phyloP scores from a whole-genome alignment of 1,140 invertebrate species.

The Drosophila punjabiensis region DNA sequence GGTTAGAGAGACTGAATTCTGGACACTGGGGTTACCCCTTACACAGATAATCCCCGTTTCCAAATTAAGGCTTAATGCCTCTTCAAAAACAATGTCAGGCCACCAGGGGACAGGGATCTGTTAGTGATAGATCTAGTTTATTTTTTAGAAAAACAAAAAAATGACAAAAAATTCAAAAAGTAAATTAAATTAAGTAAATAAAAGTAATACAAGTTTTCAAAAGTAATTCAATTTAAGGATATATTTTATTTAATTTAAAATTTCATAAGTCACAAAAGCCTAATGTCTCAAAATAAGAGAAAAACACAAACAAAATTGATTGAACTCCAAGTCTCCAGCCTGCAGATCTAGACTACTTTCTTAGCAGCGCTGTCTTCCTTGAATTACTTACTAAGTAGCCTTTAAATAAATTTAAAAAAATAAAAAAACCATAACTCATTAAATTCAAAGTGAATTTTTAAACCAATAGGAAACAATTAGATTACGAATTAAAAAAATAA shows the following conservation, averaged over 20 bases:
- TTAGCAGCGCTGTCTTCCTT: fast-evolving
- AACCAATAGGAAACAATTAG: too few species aligned
- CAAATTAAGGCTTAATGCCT: constrained; percentile 12
- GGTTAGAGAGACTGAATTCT: not conserved
- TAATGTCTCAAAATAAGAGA: not conserved
- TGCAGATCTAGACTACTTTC: not conserved
- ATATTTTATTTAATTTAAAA: not conserved
- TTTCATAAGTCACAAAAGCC: not conserved
- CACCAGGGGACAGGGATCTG: constrained; percentile 14
- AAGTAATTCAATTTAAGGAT: not conserved
- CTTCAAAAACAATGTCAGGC: constrained; percentile 53
- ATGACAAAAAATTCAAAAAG: too few species aligned
- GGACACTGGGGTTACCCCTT: constrained; percentile 13
- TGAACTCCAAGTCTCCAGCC: not conserved
- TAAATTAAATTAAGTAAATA: not conserved
- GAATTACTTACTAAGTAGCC: too few species aligned
- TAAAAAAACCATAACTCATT: too few species aligned
- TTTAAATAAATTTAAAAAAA: too few species aligned
- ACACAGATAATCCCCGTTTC: constrained; percentile 6
- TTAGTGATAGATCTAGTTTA: too few species aligned
- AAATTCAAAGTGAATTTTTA: too few species aligned
- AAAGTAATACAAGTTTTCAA: not conserved
- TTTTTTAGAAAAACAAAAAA: not conserved
- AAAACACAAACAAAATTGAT: not conserved
- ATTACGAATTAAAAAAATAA: too few species aligned